Base-by-base conservation (phyloP, 2,888 invertebrate species). In the Coenonympha arcania region DNA sequence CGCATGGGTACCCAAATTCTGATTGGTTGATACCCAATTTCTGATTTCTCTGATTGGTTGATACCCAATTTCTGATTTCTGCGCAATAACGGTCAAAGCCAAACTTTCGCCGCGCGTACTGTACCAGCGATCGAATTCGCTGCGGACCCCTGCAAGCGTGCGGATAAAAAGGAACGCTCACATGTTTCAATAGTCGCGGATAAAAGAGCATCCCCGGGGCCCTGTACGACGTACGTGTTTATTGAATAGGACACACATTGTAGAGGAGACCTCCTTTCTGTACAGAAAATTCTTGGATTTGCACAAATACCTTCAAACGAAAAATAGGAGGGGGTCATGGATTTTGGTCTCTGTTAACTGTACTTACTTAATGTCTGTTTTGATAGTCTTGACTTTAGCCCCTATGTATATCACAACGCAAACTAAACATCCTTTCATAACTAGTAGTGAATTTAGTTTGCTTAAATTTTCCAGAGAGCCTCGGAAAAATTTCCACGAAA, bases 161-260 rank as follows among this genome's bases (percentile, higher is more conserved):
- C 48, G 41, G 49, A 49, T 51, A 50, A 56, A 51, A 45, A 36
- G 51, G 37, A 47, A 41, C 47, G 33, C 49, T 41, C 45, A 41
- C 49, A 49, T 52, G 45, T 50, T 50, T 48, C 49, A 52, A 56
- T 52, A 41, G 49, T 40, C 47, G 39, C 34, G 47, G 41, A 47
- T 44, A 46, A 41, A 51, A 52, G 49, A 41, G 36, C 53, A 47
- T 50, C 54, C 51, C 49, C 44, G 22, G 54, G 44, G 51, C 36
- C 40, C 19, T 28, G 47, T 49, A 36, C 54, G 54, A 16, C 22
- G 47, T 49, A 36, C 54, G 54, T 41, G 56, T 54, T 56, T 54
- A 56, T 56, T 56, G 52, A 54, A 50, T 47, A 40, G 45, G 34
- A 33, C 11, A 40, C 44, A 39, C 31, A 28, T 13, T 34, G 26